Base-by-base conservation (phyloP, 37 sponge, comb jelly and placozoan species). In the Crambe crambe region DNA sequence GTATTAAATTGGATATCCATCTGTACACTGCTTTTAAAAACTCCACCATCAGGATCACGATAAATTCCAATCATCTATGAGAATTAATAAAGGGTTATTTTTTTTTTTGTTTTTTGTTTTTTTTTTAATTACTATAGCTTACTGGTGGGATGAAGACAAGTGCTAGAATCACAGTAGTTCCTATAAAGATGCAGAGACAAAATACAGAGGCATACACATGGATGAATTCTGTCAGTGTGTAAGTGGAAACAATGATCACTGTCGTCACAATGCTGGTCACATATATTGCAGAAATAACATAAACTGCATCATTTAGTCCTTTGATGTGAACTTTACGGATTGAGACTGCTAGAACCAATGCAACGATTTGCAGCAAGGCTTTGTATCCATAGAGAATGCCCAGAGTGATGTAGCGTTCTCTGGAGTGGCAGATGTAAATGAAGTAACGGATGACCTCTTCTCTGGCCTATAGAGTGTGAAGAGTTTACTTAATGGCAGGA, bases 241-340 rank as follows among this genome's bases (percentile, higher is more conserved):
- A 43, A 41, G 74, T 43, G 18, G 67, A 42, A 6, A 85, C 32
- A 2, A 85, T 65, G 0, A 73, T 78, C 4, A 78, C 74, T 21
- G 74, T 64, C 66, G 38, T 30, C 38, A 78, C 51, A 64, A 85
- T 77, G 29, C 79, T 73, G 3, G 80, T 85, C 38, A 85, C 62
- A 47, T 85, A 85, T 62, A 85, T 73, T 1, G 68, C 65, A 72
- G 75, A 68, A 6, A 73, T 78, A n/a, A 85, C 70, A 44, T 64
- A 85, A 38, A 15, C 39, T 20, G 86, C 42, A 37, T 85, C 86
- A 32, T 85, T 43, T 29, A 85, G 66, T 22, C 79, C 86, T 51
- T 85, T 85, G 38, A 85, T 57, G 61, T 78, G 78, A 1, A 85
- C 80, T 43, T 78, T 85, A 8, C 79, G 73, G 22, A 70, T 85